Base-by-base conservation (phyloP, 2,797 vertebrate species). In the Gymnoscopelus microlampas region DNA sequence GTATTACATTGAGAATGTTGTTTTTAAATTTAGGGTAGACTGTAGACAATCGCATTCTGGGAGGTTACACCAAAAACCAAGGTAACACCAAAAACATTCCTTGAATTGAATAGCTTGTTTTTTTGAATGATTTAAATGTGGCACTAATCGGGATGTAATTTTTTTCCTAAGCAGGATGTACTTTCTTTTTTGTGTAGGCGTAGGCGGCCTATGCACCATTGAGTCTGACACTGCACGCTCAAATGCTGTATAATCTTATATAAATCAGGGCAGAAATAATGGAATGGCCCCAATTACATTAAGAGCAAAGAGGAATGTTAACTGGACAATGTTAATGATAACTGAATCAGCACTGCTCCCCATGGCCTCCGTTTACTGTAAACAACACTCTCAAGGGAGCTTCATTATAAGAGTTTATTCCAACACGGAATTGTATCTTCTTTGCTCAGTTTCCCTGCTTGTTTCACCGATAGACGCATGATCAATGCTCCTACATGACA, bases 291-390 rank as follows among this genome's bases (percentile, higher is more conserved):
- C 54, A 84, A 83, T 89, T 90, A 83, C 79, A 86, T 88, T 85
- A 84, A 63, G 77, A 78, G 70, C 79, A 78, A 80, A 87, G 66
- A 79, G 76, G 75, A 83, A 79, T 61, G 65, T 84, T 85, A 82
- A 81, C 80, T 79, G 85, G 82, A 89, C 79, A 73, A 72, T 73
- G 73, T 76, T 87, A 84, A 85, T 76, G 80, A 82, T 86, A 87
- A 82, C 82, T 86, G 76, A 83, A 82, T 89, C 78, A 82, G 73
- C 57, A 53, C 54, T 5, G 23, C 78, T 81, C 74, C 68, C 77
- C 50, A 51, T 64, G 76, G 78, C 60, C 69, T 78, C 66, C 56
- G 63, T 83, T 82, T 70, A 79, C 76, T 4, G 14, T 62, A 73
- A 74, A 83, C 59, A 74, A 83, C 59, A 55, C 75, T 73, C 65